These are phyloP conservation scores for Microtus ochrogaster DNA, from an alignment of 2,113 vertebrate genomes.

Conservation along the genomic window DNA sequence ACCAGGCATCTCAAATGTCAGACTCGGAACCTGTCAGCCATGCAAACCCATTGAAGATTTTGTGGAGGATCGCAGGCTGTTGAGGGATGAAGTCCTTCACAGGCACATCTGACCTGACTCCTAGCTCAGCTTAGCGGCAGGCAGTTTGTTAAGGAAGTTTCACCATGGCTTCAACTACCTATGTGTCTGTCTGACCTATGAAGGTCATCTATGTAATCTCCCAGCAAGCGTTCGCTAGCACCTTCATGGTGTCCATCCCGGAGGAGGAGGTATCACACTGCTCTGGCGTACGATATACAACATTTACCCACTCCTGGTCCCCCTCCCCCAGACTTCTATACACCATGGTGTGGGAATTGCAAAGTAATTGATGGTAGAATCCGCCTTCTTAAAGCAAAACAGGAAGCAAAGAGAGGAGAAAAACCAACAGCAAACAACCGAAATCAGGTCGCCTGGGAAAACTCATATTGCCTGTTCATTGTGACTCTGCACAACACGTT, in stretches of 20 bases:
- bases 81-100: not conserved
- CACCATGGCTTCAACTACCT: not conserved
- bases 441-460: not conserved
- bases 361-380: not conserved
- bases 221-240: not conserved
- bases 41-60: not conserved
- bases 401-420: not conserved
- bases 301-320: not conserved
- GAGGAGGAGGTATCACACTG: not conserved
- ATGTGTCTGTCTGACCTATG: not conserved
- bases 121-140: not conserved
- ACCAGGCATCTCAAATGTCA: not conserved
- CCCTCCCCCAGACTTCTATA: not conserved
- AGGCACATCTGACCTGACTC: not conserved
- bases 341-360: not conserved
- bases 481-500: too few relatives aligned
- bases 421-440: accelerated
- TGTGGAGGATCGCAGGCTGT: too few relatives aligned
- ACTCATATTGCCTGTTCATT: not conserved
- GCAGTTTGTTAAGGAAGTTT: not conserved
- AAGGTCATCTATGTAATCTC: not conserved
- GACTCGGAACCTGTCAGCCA: not conserved
- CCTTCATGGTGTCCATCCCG: not conserved
- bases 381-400: slow-evolving; percentile 16
- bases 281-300: not conserved